Evolutionary conservation across 2,797 vertebrate species (phyloP), one percentile per base, ranked within the genome.

Genomic region (Lepilemur septentrionalis): DNA sequence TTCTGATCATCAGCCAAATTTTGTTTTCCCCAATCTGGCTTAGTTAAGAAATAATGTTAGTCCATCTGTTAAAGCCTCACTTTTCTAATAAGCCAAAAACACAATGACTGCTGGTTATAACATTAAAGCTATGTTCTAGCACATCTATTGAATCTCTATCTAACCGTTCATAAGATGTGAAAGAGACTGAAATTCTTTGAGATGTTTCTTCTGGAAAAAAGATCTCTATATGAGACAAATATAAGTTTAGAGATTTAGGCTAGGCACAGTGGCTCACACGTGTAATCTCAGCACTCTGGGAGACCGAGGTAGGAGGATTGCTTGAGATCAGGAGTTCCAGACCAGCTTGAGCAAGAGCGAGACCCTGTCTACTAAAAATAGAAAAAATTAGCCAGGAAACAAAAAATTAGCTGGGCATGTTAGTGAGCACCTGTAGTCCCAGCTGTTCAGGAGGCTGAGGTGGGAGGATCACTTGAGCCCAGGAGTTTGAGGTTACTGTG

Each of bases 1-100:
- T 93, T 93, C 85, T 95, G 88, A 88, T 84, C 38, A 96, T 70
- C 92, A 95, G 97, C 97, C 97, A 97, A 93, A 75, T 96, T 92
- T 89, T 65, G 41, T 72, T 87, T 90, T 96, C 11, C 86, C 90
- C 95, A 94, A 89, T 97, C 96, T 98, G 97, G 85, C 89, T 87
- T 63, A 41, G 69, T 91, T 80, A 55, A 83, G 57, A 93, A 82
- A 73, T 23, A 72, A 4, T 69, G n/a, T n/a, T 38, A 7, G 69
- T 67, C 97, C 96, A 95, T 96, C 97, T 97, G 96, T 59, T 94
- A n/a, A 22, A 85, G 41, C 7, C 52, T 73, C 79, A 35, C 72
- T 94, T 89, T 91, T 46, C 73, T 81, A 72, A 90, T n/a, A 78
- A 96, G 63, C 50, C 46, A 79, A 59, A 85, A 93, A 52, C 22